Base-by-base conservation (phyloP, 2,113 vertebrate species). In the Tursiops truncatus region DNA sequence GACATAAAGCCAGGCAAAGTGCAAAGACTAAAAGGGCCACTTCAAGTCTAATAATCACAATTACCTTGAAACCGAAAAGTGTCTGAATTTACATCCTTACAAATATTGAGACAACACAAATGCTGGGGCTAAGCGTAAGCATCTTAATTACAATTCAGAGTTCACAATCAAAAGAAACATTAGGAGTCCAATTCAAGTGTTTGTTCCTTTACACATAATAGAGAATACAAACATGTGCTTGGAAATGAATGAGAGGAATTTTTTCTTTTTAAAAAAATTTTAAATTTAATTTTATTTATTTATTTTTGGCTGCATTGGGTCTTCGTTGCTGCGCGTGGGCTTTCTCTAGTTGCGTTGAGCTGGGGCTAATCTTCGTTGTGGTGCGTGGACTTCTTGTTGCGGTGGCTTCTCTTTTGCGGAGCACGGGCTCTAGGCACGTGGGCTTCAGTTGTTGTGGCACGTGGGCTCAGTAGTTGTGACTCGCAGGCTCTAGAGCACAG, bases 1-100 rank as follows among this genome's bases (percentile, higher is more conserved):
- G 91, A 80, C 60, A 92, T n/a, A 82, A 97, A 97, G 84, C 25
- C 83, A 79, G 73, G 62, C 87, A 95, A 95, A 95, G 96, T 95
- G 50, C 63, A 80, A 91, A 97, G 91, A 81, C 15, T 62, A 71
- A 95, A 87, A 53, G 73, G 53, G 62, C 79, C 67, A 94, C 87
- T 97, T 96, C 92, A 94, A 91, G 25, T 95, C 47, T 95, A 70
- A 85, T 95, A 25, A 76, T 92, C 47, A 82, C 93, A 93, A 94
- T 90, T 83, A 63, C 31, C 96, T 33, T 73, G 89, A 93, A 90
- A 81, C 21, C 0, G 0, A 96, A 6, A 36, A 17, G 6, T 84
- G 33, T 87, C 83, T 94, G 92, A 79, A 62, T 97, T 95, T 83
- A 74, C 65, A 94, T 31, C 12, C 31, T 95, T 12, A 74, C 62